Evolutionary conservation across 2,797 vertebrate genomes (phyloP).

Genomic region (Squalus acanthias): DNA sequence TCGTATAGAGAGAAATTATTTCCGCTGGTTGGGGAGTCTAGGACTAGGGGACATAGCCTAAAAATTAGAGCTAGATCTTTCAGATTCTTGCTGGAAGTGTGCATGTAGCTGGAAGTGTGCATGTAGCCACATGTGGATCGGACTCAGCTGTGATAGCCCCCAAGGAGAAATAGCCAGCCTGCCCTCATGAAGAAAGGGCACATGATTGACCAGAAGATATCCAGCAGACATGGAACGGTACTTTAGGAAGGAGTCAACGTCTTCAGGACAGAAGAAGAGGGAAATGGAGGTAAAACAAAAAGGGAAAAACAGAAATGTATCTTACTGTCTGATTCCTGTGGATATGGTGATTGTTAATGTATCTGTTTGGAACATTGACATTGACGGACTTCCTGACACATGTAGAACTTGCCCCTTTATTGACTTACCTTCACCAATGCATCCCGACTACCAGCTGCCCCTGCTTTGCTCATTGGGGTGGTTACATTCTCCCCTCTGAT

Average conservation of each 20-base stretch:
- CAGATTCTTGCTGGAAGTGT: not conserved
- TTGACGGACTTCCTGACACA: not conserved
- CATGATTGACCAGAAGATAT: not conserved
- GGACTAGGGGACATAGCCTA: too few relatives aligned
- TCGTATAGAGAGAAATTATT: not conserved
- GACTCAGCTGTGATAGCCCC: not conserved
- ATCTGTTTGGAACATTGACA: not conserved
- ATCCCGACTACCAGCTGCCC: constrained; percentile 79
- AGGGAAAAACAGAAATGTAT: not conserved
- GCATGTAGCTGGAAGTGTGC: not conserved
- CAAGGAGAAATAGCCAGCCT: too few relatives aligned
- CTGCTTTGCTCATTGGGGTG: constrained; percentile 67
- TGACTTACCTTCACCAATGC: constrained; percentile 83
- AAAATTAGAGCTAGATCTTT: too few relatives aligned
- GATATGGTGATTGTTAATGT: not conserved
- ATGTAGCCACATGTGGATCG: not conserved
- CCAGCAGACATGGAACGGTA: not conserved
- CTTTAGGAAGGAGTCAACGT: not conserved
- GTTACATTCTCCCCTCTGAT: constrained; percentile 76
- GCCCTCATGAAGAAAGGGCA: too few relatives aligned
- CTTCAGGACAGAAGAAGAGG: not conserved
- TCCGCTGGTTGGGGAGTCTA: too few relatives aligned
- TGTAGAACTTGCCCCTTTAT: not conserved
- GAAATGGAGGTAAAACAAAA: not conserved
- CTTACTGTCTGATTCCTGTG: not conserved